Evolutionary conservation across 2,888 invertebrate species (phyloP), one percentile per base, ranked within the genome.

Genomic region (Acanthopleura granulata): DNA sequence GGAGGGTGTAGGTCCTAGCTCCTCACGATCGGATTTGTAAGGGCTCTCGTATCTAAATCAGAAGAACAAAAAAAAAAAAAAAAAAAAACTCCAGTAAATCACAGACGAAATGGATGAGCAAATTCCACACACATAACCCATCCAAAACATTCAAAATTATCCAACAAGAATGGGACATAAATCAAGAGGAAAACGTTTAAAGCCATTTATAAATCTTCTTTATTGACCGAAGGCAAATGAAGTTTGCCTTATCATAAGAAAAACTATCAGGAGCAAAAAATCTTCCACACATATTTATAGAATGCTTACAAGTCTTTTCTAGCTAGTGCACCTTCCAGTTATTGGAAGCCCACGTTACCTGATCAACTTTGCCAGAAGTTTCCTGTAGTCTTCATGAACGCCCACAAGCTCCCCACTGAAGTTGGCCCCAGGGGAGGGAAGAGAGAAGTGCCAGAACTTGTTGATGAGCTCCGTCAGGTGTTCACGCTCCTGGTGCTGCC

Each of bases 381-480:
- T 75, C 62, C 74, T 75, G 76, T 87, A 88, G 75, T 88, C 84
- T 3, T 82, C 80, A 76, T 87, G 86, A 15, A 83, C 77, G 0
- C 62, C 30, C 9, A 71, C 50, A 16, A 78, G 72, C 18, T 66
- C 73, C 57, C 72, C 49, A 9, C 66, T 71, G 66, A 76, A 74
- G 49, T 57, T 66, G 15, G 62, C 72, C 6, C 62, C 70, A 12
- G 77, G 77, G 15, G 80, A 77, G 30, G 87, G 88, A n/a, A 87
- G 81, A 12, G 86, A 82, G 49, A 78, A 78, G 61, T 83, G 84
- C 88, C 88, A 88, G 78, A 88, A 87, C 76, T 88, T 88, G 76
- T 80, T 82, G 75, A 88, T 79, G 72, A 86, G 79, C 25, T 84
- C 84, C 11, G 83, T 80, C 72, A 88, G 85, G 73, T 85, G 84